Base-by-base conservation (phyloP, 2,797 vertebrate genomes). In the Eremophila alpestris region DNA sequence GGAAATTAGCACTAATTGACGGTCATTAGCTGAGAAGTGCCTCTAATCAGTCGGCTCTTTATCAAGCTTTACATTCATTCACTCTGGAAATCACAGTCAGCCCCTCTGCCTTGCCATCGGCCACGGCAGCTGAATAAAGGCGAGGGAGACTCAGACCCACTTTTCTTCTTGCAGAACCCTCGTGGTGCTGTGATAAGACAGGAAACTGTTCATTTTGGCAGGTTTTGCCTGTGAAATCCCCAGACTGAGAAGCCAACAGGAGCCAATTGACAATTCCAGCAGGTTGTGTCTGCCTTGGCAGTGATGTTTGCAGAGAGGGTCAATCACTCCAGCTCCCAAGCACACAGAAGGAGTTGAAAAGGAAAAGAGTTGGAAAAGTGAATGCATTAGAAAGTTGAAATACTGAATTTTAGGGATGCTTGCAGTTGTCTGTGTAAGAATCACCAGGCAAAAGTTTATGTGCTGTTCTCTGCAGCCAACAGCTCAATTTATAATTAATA, bases 11-110 rank as follows among this genome's bases (percentile, higher is more conserved):
- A 80, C 92, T 94, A 89, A 95, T 85, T 94, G 93, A 71, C 0
- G 11, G 41, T 87, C 71, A 84, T 96, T 95, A 95, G 89, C 67
- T 92, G 74, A 84, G 89, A 96, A 95, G 60, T 89, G 60, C 34
- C 64, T 90, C 49, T 83, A 89, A 89, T 95, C 64, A 70, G 55
- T 23, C 80, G 80, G 34, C 9, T 76, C 79, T 82, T 93, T 64
- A 70, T 56, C 74, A 40, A 40, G 60, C 49, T 87, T 76, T 23
- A 41, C 59, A 79, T 58, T 21, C 26, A 65, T 41, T 55, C 21
- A 23, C 93, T 89, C 68, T 11, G 65, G 86, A 84, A 95, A 87
- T 76, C 74, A 46, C 30, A 84, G 59, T 16, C 56, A 52, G 27
- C 10, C 41, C 5, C 7, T 36, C 74, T 63, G 77, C 45, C 59